These are phyloP conservation scores for Cheilosia grossa DNA, from an alignment of 2,888 invertebrate genomes.

Conservation along the genomic window DNA sequence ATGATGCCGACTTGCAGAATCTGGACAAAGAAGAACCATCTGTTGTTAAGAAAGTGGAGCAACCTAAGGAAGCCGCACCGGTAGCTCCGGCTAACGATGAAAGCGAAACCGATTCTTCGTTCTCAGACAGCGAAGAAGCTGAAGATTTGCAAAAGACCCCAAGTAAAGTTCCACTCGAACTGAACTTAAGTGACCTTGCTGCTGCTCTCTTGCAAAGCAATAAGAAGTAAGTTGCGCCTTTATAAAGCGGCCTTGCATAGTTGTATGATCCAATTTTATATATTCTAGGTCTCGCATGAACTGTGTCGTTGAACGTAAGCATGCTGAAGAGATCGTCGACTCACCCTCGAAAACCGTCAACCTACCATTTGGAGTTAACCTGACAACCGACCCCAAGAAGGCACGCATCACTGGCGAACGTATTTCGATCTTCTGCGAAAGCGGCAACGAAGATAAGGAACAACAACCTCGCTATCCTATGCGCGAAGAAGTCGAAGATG, in stretches of 20 bases:
- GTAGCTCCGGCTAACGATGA: slow-evolving; percentile 63
- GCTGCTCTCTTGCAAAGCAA: slow-evolving; percentile 89
- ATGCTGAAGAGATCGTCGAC: slow-evolving; percentile 92
- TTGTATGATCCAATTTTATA: not conserved
- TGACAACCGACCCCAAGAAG: slow-evolving; percentile 89
- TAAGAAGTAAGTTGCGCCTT: slow-evolving; percentile 84
- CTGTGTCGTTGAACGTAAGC: slow-evolving; percentile 94
- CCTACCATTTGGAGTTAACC: slow-evolving; percentile 87
- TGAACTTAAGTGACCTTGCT: slow-evolving; percentile 92
- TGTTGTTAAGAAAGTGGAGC: slow-evolving; percentile 77
- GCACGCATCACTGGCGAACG: slow-evolving; percentile 92
- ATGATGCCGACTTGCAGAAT: slow-evolving; percentile 80
- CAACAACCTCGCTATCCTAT: slow-evolving; percentile 73
- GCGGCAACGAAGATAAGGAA: slow-evolving; percentile 84
- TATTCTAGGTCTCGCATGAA: slow-evolving; percentile 90
- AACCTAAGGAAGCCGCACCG: slow-evolving; percentile 75
- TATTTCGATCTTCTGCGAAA: slow-evolving; percentile 94
- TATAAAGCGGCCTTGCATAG: not conserved
- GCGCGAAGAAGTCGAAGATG: slow-evolving; percentile 80
- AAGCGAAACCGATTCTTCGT: slow-evolving; percentile 84
- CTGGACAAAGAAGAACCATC: slow-evolving; percentile 79
- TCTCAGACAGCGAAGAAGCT: slow-evolving; percentile 85
- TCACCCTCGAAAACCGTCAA: slow-evolving; percentile 87
- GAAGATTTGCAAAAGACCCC: slow-evolving; percentile 85
- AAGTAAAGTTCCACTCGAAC: slow-evolving; percentile 90